Conservation (phyloP, 1,140 invertebrate genomes). For the Euborellia annulipes region DNA sequence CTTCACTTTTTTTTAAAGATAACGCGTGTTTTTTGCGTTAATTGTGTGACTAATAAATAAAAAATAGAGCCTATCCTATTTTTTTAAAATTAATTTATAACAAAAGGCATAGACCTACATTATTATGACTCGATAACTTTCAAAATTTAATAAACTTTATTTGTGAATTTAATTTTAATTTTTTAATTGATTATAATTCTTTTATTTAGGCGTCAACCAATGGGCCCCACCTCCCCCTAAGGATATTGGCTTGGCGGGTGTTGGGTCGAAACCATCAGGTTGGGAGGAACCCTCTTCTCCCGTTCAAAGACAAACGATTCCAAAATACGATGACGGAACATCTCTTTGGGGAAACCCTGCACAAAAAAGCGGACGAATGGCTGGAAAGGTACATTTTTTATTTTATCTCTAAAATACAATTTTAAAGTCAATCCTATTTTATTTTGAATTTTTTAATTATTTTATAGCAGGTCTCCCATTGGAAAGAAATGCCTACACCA, state of each 20-base stretch:
- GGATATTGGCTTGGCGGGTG: constrained; percentile 35
- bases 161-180: too few relatives aligned
- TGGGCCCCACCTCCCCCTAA: constrained; percentile 48
- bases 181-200: too few relatives aligned
- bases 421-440: neutral
- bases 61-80: too few relatives aligned
- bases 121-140: too few relatives aligned
- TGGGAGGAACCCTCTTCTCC: constrained; percentile 85
- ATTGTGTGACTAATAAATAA: too few relatives aligned
- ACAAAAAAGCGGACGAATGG: constrained; percentile 35
- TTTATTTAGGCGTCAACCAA: constrained; percentile 43
- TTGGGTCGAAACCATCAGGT: constrained; percentile 38
- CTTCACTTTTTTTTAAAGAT: too few relatives aligned
- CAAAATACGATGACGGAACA: constrained; percentile 83
- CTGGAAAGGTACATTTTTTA: neutral
- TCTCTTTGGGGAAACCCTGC: constrained; percentile 68
- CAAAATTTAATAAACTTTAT: too few relatives aligned
- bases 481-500: constrained; percentile 55
- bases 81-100: too few relatives aligned
- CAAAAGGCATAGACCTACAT: too few relatives aligned
- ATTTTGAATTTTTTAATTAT: neutral
- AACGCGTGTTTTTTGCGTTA: too few relatives aligned
- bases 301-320: constrained; percentile 55
- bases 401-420: neutral
- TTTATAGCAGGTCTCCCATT: constrained; percentile 42